Evolutionary conservation across 2,888 invertebrate genomes (phyloP), one percentile per base, ranked within the genome.

Genomic region (Eristalinus sepulchralis): DNA sequence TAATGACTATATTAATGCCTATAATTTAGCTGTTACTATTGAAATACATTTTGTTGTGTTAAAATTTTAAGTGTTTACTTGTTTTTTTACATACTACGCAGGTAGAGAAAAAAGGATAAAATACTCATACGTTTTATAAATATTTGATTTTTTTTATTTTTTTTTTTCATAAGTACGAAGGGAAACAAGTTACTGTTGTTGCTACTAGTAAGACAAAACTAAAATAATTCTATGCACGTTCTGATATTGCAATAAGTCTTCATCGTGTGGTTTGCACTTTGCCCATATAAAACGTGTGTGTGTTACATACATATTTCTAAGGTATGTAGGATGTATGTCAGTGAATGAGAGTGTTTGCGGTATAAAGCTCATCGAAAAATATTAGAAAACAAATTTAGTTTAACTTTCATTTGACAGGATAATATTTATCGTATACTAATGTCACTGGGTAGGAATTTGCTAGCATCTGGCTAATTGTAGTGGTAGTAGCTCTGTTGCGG

Each of bases 201-300:
- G 77, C 60, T 82, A 77, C 63, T 75, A 82, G 66, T 67, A 71
- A 33, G 78, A 60, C 24, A 31, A 79, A 83, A 75, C 57, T 83
- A 79, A 83, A 86, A 83, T 86, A 86, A 67, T 62, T 86, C 20
- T 78, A 86, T 86, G 73, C 86, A 86, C 86, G 86, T 86, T 86
- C 83, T 86, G 66, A 75, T 84, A 86, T 86, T 86, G 86, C 86
- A 86, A 83, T 86, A 83, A 86, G 83, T 86, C 86, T 86, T 86
- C 75, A 79, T 86, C 83, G 62, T 79, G 73, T 78, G 63, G 82
- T 86, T 47, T 86, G 86, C 86, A 86, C 86, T 86, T 86, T 86
- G 86, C 86, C 86, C 86, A 83, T 86, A 86, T 79, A 83, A 82
- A 83, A 86, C 86, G 83, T 86, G 83, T 83, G 83, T 83, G 36